Conservation (phyloP, 2,888 invertebrate genomes). For the Spilarctia lutea region DNA sequence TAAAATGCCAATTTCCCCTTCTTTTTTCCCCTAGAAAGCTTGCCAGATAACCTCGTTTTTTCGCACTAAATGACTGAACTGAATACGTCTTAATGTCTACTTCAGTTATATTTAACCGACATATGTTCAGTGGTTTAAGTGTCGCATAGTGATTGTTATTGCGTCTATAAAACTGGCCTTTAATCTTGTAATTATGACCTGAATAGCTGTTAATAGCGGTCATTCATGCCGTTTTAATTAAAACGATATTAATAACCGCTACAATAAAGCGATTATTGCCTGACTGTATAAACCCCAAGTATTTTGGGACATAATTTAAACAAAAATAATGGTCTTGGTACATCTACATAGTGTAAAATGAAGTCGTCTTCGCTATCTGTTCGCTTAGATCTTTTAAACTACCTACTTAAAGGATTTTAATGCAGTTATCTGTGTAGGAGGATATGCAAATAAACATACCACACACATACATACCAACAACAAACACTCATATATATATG, state of each 20-base stretch:
- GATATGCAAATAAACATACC: too few relatives aligned
- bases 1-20: too few relatives aligned
- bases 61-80: too few relatives aligned
- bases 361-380: too few relatives aligned
- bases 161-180: background rate
- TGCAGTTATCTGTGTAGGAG: too few relatives aligned
- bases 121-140: background rate
- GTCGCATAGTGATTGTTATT: background rate
- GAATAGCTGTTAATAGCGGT: slow-evolving; percentile 1
- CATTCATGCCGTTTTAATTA: slow-evolving; percentile 7
- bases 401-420: too few relatives aligned
- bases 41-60: too few relatives aligned
- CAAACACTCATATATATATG: too few relatives aligned
- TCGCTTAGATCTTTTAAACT: too few relatives aligned
- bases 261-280: background rate
- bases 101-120: background rate
- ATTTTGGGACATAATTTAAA: background rate
- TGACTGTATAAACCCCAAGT: background rate
- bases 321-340: background rate
- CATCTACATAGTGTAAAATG: background rate
- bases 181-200: background rate
- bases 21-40: too few relatives aligned
- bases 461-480: too few relatives aligned
- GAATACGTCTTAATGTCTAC: too few relatives aligned
- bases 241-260: slow-evolving; percentile 3